Conservation (phyloP, 2,888 invertebrate genomes). For the Ptychoptera albimana region DNA sequence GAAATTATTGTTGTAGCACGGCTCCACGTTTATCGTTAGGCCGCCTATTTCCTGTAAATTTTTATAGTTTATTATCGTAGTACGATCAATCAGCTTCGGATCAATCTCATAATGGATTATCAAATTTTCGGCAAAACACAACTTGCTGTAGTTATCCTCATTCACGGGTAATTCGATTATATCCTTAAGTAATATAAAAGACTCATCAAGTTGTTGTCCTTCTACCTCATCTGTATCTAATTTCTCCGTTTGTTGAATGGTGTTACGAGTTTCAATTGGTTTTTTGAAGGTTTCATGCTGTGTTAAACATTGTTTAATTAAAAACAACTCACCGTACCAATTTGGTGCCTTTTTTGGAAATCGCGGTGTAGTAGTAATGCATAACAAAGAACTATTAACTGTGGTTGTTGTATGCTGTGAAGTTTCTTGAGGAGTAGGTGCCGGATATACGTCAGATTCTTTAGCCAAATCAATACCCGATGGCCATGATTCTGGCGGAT, state of each 20-base stretch:
- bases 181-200: background rate
- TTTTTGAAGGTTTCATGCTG: background rate
- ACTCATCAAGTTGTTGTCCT: background rate
- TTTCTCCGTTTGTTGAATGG: background rate
- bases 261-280: background rate
- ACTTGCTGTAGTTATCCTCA: background rate
- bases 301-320: too few species aligned
- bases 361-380: too few species aligned
- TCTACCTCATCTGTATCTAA: background rate
- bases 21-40: too few species aligned
- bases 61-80: too few species aligned
- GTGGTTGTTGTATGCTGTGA: background rate
- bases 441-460: constrained; percentile 5
- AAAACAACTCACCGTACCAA: too few species aligned
- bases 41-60: too few species aligned
- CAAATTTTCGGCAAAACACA: background rate
- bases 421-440: background rate
- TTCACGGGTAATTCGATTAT: background rate
- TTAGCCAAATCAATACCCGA: background rate
- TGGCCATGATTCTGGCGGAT: constrained; percentile 5
- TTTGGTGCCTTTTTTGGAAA: too few species aligned
- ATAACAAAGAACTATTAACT: too few species aligned
- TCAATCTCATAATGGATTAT: background rate
- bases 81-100: too few species aligned
- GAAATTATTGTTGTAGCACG: too few species aligned